Base-by-base conservation (phyloP, 2,888 invertebrate species). In the Himalopsyche japonica region DNA sequence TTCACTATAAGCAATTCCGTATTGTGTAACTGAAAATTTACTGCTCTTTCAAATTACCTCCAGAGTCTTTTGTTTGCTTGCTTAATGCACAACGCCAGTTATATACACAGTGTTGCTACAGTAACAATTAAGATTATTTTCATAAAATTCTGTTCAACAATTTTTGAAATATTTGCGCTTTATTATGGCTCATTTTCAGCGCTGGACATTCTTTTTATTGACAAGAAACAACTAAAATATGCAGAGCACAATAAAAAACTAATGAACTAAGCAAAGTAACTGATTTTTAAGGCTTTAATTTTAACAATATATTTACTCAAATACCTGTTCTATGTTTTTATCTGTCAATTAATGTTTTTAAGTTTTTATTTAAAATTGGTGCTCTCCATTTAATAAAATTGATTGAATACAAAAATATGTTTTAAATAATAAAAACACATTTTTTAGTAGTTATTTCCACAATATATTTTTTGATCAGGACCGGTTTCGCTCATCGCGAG, bases 21-120 rank as follows among this genome's bases (percentile, higher is more conserved):
- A 82, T 79, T 79, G 82, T 82, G 82, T 49, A 82, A 82, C 48
- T 82, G 48, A 30, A 82, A 82, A 82, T 82, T 82, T 82, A 82
- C 78, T 82, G 82, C 79, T 48, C 79, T 82, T 82, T 82, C 78
- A 79, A 82, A 82, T 78, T 82, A 79, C 82, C 78, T 49, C 34
- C 34, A 48, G 10, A 49, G 82, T 49, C 79, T 82, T 82, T 82
- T 82, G 82, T 82, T 78, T 82, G 57, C 8, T 37, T 37, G 82
- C 47, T 37, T 57, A 49, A 49, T 82, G 82, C 82, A 79, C 82
- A 49, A 34, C 15, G 76, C 78, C 76, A 49, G 76, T 82, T 82
- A 79, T 57, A 24, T 57, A 57, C 18, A 20, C 24, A 57, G 20
- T 24, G 57, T 57, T 57, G 7, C 20, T 57, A 57, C 57, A 24